A percentile compares a stretch with the other conserved stretches of the same genome.
Conservation (phyloP, 1,140 invertebrate genomes). For the Asbolus verrucosus region DNA sequence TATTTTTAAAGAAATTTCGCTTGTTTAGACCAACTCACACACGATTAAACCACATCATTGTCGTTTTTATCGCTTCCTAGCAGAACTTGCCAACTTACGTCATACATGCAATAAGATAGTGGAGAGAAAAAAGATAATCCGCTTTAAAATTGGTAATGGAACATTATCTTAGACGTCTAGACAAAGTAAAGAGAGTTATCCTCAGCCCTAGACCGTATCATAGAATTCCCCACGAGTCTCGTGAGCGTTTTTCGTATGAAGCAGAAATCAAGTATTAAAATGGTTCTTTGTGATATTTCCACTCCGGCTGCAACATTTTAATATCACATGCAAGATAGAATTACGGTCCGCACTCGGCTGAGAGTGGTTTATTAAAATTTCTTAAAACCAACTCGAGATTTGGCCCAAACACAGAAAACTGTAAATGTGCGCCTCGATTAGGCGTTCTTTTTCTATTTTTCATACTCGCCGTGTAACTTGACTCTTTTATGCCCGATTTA, state of each 20-base stretch:
- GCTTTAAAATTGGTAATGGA: constrained; percentile 19
- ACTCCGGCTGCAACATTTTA: constrained; percentile 12
- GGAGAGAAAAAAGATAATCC: background rate
- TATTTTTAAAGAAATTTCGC: too few species aligned
- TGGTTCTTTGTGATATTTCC: constrained; percentile 26
- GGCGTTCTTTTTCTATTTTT: constrained; percentile 18
- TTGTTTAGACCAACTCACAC: too few species aligned
- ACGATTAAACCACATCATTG: too few species aligned
- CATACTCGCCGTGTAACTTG: constrained; percentile 24
- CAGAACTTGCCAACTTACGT: too few species aligned
- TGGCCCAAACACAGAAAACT: constrained; percentile 9
- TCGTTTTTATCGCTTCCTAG: too few species aligned
- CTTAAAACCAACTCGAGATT: background rate
- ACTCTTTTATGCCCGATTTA: constrained; percentile 45
- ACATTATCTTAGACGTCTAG: background rate
- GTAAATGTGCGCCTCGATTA: background rate
- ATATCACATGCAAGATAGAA: constrained; percentile 19
- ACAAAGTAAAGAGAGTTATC: constrained; percentile 23
- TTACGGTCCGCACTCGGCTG: background rate
- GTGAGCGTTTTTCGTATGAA: background rate
- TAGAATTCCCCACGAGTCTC: constrained; percentile 7
- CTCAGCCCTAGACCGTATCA: constrained; percentile 1
- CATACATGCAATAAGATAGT: too few species aligned
- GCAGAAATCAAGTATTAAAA: constrained; percentile 26
- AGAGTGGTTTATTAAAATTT: constrained; percentile 26